Base-by-base conservation (phyloP, 2,797 vertebrate genomes). In the Etheostoma perlongum region DNA sequence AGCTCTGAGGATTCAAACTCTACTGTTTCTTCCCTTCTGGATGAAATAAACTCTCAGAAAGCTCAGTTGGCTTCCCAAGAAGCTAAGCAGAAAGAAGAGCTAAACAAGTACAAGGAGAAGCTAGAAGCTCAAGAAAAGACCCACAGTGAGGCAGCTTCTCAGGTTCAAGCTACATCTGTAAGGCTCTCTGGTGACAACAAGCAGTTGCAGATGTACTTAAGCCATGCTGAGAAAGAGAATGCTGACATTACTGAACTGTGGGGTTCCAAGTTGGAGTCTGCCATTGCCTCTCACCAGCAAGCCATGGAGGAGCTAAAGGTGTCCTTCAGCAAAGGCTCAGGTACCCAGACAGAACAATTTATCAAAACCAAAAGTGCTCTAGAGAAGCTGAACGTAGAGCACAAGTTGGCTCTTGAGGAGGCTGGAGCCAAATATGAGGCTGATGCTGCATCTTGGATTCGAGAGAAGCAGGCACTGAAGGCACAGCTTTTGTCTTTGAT, bases 261-360 rank as follows among this genome's bases (percentile, higher is more conserved):
- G 97, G 96, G 95, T 30, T 95, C 95, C 1, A 98, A 97, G 89
- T 88, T 99, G 67, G 96, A 96, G 66, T 95, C 96, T 4, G 94
- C 96, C 0, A 82, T 95, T 0, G 91, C 91, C 13, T 97, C 96
- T 61, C 96, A 99, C 74, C 97, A 97, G 87, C 96, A 97, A 91
- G 94, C 96, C 0, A 96, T 99, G 93, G 97, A 97, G 48, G 97
- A 96, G 61, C 92, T 99, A 52, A 97, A 97, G 84, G 82, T 91
- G 46, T 97, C 97, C 52, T 96, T 96, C 67, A 96, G 94, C 91
- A 96, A 96, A 91, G 96, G 96, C 0, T 90, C 94, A 0, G 96
- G 93, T 15, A 81, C 90, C 3, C 96, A 97, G 88, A 87, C 94
- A 0, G 91, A 94, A 2, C 96, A 97, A 75, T 95, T 97, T 1